phyloP scores from a whole-genome alignment of 1,140 invertebrate species.

The Pseudomyrmex flavicornis region DNA sequence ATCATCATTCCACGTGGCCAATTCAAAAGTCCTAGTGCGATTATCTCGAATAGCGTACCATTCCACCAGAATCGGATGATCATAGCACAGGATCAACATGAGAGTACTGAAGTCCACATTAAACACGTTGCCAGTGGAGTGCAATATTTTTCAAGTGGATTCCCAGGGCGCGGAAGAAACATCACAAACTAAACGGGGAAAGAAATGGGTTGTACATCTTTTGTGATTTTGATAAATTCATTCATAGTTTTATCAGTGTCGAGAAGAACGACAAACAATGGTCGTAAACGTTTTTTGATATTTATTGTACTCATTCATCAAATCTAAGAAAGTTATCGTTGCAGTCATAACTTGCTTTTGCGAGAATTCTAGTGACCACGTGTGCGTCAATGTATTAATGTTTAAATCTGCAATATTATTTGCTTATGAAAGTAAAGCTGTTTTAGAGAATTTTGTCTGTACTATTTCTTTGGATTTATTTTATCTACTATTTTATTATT shows the following conservation, averaged over 20 bases:
- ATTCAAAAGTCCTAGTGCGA: constrained; percentile 24
- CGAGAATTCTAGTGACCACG: constrained; percentile 59
- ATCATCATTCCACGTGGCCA: constrained; percentile 66
- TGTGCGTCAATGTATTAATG: not conserved
- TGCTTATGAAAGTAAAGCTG: too few species aligned
- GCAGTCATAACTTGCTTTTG: constrained; percentile 38
- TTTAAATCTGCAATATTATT: constrained; percentile 11
- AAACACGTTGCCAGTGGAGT: constrained; percentile 62
- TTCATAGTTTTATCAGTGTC: constrained; percentile 24
- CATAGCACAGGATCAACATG: constrained; percentile 71
- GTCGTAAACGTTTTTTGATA: constrained; percentile 36
- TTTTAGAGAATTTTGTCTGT: not conserved
- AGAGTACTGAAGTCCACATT: constrained; percentile 66
- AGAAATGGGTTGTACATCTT: constrained; percentile 57
- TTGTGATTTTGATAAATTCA: constrained; percentile 56
- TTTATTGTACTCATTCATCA: constrained; percentile 37
- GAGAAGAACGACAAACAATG: constrained; percentile 72
- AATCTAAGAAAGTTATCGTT: constrained; percentile 51
- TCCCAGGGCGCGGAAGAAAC: constrained; percentile 51
- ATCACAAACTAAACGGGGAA: constrained; percentile 69
- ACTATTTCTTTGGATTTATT: too few species aligned
- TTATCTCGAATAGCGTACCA: constrained; percentile 69
- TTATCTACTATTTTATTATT: too few species aligned
- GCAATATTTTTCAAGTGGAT: constrained; percentile 5
- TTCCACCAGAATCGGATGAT: constrained; percentile 53